Base-by-base conservation (phyloP, 1,140 invertebrate species). In the Hyles vespertilio region DNA sequence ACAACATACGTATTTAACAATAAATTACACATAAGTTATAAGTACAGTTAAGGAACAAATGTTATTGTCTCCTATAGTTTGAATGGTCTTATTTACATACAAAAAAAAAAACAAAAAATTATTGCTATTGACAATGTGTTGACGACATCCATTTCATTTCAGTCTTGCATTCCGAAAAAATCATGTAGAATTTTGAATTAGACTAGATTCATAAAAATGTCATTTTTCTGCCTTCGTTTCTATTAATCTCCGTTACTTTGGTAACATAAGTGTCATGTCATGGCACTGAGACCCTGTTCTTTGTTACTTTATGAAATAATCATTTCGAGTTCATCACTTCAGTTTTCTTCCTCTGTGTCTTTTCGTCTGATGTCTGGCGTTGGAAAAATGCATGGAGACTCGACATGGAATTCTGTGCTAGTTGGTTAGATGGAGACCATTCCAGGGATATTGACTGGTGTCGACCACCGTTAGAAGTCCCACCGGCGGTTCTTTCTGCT, bases 321-420 rank as follows among this genome's bases (percentile, higher is more conserved):
- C 77, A 86, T 73, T 87, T 85, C 2, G 75, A 63, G 63, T 63
- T 79, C 34, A 63, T 59, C 32, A 78, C 40, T 47, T 72, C 66
- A 33, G 76, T 79, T 52, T 84, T 89, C 67, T 88, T 89, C 60
- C 83, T 83, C 59, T 89, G 90, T 3, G 84, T 84, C 66, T 91
- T 91, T 50, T 91, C 91, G 55, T 87, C 90, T 40, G 90, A 90
- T 43, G 91, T 91, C 71, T 93, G 91, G 53, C 91, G 89, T 81
- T 92, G 91, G 74, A 92, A 93, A 75, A 93, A 93, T 33, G 90
- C 92, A 69, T 93, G 93, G n/a, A 94, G 87, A 56, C 92, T 93
- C 62, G 92, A 93, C 86, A 93, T 93, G 11, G 92, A 92, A 59
- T 84, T 89, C 48, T 89, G 86, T 8, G 87, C 88, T 36, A 92